phyloP scores from a whole-genome alignment of 2,113 vertebrate species.

The Eublepharis macularius region DNA sequence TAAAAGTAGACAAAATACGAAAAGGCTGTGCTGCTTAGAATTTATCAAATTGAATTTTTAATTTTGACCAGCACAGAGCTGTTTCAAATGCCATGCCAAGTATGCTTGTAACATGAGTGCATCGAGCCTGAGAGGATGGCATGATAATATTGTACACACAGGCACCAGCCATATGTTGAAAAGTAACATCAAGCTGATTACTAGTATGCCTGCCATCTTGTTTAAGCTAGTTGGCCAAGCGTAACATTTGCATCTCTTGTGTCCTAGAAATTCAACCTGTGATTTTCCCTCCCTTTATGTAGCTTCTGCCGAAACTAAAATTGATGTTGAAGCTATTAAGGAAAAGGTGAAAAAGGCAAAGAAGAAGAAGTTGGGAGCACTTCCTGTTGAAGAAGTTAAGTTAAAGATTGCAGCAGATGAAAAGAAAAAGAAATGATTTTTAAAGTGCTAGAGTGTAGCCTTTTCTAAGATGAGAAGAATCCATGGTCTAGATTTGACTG shows the following conservation, averaged over 20 bases:
- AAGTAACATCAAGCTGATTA: background rate
- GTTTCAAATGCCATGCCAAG: background rate
- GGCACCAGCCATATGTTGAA: background rate
- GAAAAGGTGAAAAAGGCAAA: slow-evolving; percentile 94
- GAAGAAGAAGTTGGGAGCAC: slow-evolving; percentile 92
- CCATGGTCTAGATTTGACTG: background rate
- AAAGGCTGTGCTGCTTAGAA: background rate
- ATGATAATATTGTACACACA: background rate
- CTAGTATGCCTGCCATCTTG: background rate
- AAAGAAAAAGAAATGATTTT: slow-evolving; percentile 78
- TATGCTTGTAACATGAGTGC: background rate
- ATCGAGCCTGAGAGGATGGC: background rate
- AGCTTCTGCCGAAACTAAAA: slow-evolving; percentile 84
- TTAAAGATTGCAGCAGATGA: slow-evolving; percentile 69
- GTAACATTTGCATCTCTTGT: background rate
- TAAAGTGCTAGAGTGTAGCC: background rate
- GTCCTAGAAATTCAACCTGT: background rate
- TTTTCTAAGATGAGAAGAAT: background rate
- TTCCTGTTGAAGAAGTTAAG: slow-evolving; percentile 77
- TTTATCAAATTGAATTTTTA: background rate
- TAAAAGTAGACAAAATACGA: background rate
- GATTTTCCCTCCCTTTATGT: slow-evolving; percentile 34
- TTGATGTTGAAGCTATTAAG: slow-evolving; percentile 91
- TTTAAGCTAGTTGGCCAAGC: background rate
- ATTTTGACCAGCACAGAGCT: too few relatives aligned